Conservation (phyloP, 2,888 invertebrate genomes). For the Ornithoptera priamus region DNA sequence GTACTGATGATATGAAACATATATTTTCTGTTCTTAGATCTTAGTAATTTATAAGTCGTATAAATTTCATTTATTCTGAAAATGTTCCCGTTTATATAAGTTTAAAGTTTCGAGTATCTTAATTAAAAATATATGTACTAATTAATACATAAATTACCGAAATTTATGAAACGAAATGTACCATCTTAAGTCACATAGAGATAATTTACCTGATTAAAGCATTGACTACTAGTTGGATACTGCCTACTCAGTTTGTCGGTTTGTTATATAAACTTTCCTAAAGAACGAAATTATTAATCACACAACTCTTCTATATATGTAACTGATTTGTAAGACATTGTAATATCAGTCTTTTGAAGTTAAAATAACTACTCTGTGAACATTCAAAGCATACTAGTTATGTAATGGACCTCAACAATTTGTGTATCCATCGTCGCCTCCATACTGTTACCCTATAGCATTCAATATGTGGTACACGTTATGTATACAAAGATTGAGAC, state of each 20-base stretch:
- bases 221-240: no score
- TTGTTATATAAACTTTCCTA: no score
- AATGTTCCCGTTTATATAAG: not conserved
- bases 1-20: conserved; percentile 1
- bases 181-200: no score
- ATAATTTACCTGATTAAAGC: no score
- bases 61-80: not conserved
- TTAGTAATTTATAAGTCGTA: not conserved
- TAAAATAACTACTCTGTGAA: not conserved
- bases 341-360: no score
- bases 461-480: not conserved
- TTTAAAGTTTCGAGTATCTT: not conserved
- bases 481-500: not conserved
- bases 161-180: no score
- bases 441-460: not conserved
- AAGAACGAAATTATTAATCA: no score
- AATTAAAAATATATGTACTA: no score
- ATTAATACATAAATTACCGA: no score
- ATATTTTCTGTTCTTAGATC: not conserved
- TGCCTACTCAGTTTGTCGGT: no score
- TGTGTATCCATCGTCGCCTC: not conserved
- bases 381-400: not conserved
- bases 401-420: not conserved
- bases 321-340: no score
- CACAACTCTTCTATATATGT: no score